Base-by-base conservation (phyloP, 2,797 vertebrate genomes). In the Scyliorhinus canicula region DNA sequence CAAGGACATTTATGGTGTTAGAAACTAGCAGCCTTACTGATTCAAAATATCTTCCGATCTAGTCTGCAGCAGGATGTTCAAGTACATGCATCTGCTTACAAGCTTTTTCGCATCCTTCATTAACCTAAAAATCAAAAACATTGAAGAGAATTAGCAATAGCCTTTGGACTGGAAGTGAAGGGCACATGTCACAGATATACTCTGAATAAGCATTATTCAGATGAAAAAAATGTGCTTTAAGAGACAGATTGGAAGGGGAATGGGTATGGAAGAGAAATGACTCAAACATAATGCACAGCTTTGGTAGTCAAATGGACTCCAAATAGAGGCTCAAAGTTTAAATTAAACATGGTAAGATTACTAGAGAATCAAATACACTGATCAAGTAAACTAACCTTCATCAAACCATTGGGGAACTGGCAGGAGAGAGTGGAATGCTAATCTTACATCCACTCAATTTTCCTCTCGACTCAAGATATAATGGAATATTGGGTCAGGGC, bases 91-190 rank as follows among this genome's bases (percentile, higher is more conserved):
- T 47, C 99, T 98, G 95, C 99, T 99, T 96, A 99, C 99, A 98
- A 99, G 98, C 97, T 99, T 99, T 95, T 98, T 97, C 0, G 99
- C 98, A 28, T 98, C 98, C 96, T 99, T 99, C 99, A 99, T 99
- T 1, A 99, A 96, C 96, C 99, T 99, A 96, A 3, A 91, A 26
- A 24, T 19, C 95, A 26, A 0, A 67, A 71, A 95, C 63, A 31
- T 50, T 31, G 9, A 52, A 91, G 26, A 24, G 28, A 67, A 82
- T 44, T 21, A 57, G 44, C 11, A 47, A 40, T 40, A 60, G 24
- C 12, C 9, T 26, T 21, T 26, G 60, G 40, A 16, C n/a, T 50
- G 24, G 16, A 47, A 57, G 52, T 35, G 35, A 40, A 4, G 26
- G 9, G 0, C 44, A 71, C 0, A 50, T 31, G 28, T 69, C 65